Base-by-base conservation (phyloP, 2,113 vertebrate genomes). In the Steatornis caripensis region DNA sequence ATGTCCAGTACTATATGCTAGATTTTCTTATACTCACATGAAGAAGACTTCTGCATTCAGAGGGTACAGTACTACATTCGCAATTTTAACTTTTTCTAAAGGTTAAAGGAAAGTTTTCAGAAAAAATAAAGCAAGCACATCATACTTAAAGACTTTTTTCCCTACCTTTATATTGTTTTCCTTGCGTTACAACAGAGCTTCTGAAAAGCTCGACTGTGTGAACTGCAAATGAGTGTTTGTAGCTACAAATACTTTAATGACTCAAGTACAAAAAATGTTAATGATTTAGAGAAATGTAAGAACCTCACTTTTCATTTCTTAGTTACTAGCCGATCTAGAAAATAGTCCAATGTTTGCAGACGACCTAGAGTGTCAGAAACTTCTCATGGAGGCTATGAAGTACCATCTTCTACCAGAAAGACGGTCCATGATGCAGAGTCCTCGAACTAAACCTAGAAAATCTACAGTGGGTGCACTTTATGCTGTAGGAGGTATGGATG, bases 371-470 rank as follows among this genome's bases (percentile, higher is more conserved):
- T 99, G 99, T 90, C 99, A 99, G 96, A 99, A 99, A 54, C 98
- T 99, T 12, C 98, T 99, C 14, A 99, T 99, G 99, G 99, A 99
- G 98, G 99, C 99, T 60, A 99, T 99, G 99, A 99, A 99, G 89
- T 99, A 99, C 76, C 99, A 99, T 82, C 98, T 99, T 9, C 97
- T 99, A 72, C 99, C 99, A 11, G 99, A 99, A 75, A 98, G 99
- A 86, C 97, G 99, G 21, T 98, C 99, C 14, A 99, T 99, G 99
- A 98, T 99, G 98, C 99, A 99, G 94, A 99, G 99, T 72, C 99
- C 99, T 30, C 98, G 99, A 70, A 99, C 99, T 8, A 99, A 99
- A 94, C 99, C 99, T 11, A 98, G 99, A n/a, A 99, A 99, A 96
- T 99, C 99, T 36, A 99, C 99, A 6, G 99, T 99, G 43, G 99